A percentile compares a stretch with the other conserved stretches of the same genome.
Conservation (phyloP, 2,888 invertebrate genomes). For the Phengaris alcon region DNA sequence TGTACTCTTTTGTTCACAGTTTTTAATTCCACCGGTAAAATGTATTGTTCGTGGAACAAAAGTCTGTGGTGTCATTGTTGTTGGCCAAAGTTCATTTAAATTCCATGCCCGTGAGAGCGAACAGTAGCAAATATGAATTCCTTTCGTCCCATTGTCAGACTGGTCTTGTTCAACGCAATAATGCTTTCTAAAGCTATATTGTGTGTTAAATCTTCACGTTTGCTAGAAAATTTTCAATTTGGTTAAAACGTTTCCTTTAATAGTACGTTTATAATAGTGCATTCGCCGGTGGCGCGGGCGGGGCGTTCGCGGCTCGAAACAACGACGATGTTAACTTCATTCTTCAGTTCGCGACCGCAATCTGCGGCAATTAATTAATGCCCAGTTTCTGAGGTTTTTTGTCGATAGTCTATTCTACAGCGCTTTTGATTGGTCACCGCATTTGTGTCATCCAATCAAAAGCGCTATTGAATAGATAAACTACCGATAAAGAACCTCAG, state of each 20-base stretch:
- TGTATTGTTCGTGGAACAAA: slow-evolving; percentile 76
- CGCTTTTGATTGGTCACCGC: too few relatives aligned
- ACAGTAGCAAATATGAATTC: slow-evolving; percentile 78
- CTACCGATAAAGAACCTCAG: too few relatives aligned
- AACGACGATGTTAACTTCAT: background rate
- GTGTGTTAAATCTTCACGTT: slow-evolving; percentile 42
- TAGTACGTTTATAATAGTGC: background rate
- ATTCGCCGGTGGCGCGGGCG: background rate
- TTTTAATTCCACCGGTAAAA: slow-evolving; percentile 77
- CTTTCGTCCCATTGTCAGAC: slow-evolving; percentile 72
- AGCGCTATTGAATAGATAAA: too few relatives aligned
- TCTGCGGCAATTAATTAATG: background rate
- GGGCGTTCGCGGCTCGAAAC: background rate
- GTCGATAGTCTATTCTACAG: too few relatives aligned
- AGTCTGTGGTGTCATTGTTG: slow-evolving; percentile 70
- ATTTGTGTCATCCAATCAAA: too few relatives aligned
- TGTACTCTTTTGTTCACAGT: slow-evolving; percentile 74
- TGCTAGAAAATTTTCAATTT: slow-evolving; percentile 34
- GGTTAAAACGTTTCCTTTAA: slow-evolving; percentile 12
- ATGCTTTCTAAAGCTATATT: slow-evolving; percentile 64
- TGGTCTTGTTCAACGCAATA: slow-evolving; percentile 67
- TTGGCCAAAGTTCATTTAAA: slow-evolving; percentile 78
- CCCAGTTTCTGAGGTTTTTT: too few relatives aligned
- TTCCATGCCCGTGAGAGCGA: slow-evolving; percentile 73
- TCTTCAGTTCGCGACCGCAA: slow-evolving; percentile 2